Evolutionary conservation across 2,113 vertebrate genomes (phyloP).

Genomic region (Dasyurus viverrinus): DNA sequence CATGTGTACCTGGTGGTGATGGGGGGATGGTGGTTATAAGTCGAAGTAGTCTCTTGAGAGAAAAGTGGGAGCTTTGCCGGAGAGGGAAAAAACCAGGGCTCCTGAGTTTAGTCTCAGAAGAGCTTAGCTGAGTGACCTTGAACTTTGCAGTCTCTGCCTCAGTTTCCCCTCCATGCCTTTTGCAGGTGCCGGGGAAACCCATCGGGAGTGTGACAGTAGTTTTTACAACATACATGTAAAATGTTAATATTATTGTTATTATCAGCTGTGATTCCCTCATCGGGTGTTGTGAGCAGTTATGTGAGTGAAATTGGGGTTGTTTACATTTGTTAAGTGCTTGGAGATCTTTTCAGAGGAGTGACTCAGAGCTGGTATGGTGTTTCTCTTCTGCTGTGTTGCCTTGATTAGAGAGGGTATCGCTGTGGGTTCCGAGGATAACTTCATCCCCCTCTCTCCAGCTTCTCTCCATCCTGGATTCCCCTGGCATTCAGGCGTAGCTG

Average conservation of each 20-base stretch:
- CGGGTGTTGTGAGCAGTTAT: not conserved
- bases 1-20: not conserved
- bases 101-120: not conserved
- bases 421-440: conserved; percentile 45
- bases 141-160: not conserved
- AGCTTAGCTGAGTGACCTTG: conserved; percentile 42
- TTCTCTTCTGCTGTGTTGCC: not conserved
- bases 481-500: conserved; percentile 70
- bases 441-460: not conserved
- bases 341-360: not conserved
- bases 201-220: not conserved
- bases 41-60: conserved; percentile 14
- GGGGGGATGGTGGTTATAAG: not conserved
- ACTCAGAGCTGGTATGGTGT: not conserved
- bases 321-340: not conserved
- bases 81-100: not conserved
- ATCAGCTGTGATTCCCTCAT: not conserved
- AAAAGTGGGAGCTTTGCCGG: not conserved
- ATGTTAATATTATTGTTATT: not conserved
- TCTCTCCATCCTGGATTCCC: conserved; percentile 57
- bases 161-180: not conserved
- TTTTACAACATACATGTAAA: not conserved
- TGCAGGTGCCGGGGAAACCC: not conserved
- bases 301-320: not conserved
- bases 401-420: not conserved